These are phyloP conservation scores for Habropoda laboriosa DNA, from an alignment of 1,140 invertebrate species.

Conservation along the genomic window DNA sequence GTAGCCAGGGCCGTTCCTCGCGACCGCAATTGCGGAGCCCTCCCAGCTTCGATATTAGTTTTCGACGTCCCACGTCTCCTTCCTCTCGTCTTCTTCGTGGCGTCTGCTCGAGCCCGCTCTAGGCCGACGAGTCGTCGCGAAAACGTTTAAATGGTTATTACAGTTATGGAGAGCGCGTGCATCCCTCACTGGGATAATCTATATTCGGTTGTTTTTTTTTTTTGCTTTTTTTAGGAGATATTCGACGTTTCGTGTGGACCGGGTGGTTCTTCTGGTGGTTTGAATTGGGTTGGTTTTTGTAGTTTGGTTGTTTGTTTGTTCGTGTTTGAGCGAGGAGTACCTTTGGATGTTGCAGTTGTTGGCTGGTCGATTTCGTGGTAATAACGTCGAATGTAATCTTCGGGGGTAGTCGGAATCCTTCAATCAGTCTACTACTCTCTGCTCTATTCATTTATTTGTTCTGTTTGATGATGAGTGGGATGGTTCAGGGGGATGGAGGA, in stretches of 20 bases:
- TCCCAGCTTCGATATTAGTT: slow-evolving; percentile 78
- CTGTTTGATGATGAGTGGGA: not conserved
- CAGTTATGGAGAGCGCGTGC: slow-evolving; percentile 66
- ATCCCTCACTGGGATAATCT: slow-evolving; percentile 48
- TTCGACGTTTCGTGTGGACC: no score
- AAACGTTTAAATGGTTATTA: slow-evolving; percentile 79
- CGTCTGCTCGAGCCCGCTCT: not conserved
- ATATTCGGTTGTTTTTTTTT: slow-evolving; percentile 39
- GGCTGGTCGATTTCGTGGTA: slow-evolving; percentile 31
- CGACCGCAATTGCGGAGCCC: slow-evolving; percentile 76
- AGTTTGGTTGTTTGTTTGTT: not conserved
- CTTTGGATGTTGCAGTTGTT: not conserved
- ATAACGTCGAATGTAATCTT: slow-evolving; percentile 39
- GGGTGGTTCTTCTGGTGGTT: no score
- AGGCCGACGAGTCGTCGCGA: slow-evolving; percentile 58
- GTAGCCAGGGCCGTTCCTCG: slow-evolving; percentile 63
- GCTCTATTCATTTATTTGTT: slow-evolving; percentile 25
- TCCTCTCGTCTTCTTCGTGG: not conserved
- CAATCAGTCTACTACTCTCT: slow-evolving; percentile 6
- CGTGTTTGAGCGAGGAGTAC: no score
- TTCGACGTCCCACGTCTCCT: slow-evolving; percentile 66
- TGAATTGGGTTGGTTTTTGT: not conserved
- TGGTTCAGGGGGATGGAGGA: not conserved
- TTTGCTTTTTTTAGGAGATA: no score
- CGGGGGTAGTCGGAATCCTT: slow-evolving; percentile 10